These are phyloP conservation scores for Augochlora pura DNA, from an alignment of 1,140 invertebrate species.

Conservation along the genomic window DNA sequence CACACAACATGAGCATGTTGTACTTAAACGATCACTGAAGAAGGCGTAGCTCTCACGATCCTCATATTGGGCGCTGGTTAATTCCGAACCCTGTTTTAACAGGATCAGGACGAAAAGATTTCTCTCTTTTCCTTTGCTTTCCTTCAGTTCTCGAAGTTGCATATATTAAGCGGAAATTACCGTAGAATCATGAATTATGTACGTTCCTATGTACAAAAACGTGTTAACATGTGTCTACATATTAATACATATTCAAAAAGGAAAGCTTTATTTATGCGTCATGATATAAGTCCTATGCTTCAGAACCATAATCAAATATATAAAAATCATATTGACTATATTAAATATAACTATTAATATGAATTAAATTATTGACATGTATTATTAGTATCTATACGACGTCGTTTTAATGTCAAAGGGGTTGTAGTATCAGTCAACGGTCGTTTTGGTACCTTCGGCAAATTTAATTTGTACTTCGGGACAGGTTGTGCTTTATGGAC, in stretches of 20 bases:
- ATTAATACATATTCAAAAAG: neutral
- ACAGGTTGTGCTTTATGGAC: conserved; percentile 56
- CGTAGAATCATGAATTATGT: neutral
- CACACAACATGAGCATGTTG: too few species aligned
- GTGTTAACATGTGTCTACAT: neutral
- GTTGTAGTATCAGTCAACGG: conserved; percentile 41
- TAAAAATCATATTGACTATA: conserved; percentile 5
- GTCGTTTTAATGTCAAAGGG: conserved; percentile 47
- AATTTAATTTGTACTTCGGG: conserved; percentile 29
- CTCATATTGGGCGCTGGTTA: too few species aligned
- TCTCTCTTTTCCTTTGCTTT: too few species aligned
- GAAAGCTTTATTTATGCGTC: neutral
- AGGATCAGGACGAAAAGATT: too few species aligned
- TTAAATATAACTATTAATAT: conserved; percentile 13
- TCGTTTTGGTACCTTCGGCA: conserved; percentile 43
- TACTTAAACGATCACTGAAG: too few species aligned
- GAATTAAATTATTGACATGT: neutral
- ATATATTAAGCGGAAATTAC: neutral
- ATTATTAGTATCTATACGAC: too few species aligned
- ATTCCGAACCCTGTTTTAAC: too few species aligned
- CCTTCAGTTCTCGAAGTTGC: neutral
- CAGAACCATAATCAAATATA: too few species aligned
- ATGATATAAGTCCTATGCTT: neutral
- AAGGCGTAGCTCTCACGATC: too few species aligned
- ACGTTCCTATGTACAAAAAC: neutral